Percentiles rank a stretch among this genome's conserved stretches.
Evolutionary conservation across 2,888 invertebrate species (phyloP).

Genomic region (Linyphia triangularis): DNA sequence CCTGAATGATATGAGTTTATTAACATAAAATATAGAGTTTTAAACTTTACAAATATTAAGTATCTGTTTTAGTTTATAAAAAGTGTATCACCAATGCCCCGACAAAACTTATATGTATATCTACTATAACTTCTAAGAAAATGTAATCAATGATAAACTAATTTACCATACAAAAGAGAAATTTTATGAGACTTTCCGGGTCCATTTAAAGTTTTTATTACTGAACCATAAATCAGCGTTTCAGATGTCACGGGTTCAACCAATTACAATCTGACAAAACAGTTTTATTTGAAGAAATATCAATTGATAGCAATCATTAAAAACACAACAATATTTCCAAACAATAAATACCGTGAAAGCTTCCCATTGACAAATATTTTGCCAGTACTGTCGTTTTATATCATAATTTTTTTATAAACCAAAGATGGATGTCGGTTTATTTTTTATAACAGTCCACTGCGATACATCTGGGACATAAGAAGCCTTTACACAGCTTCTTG

Average conservation of each 20-base stretch:
- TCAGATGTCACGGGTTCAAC: background rate
- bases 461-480: background rate
- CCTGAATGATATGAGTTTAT: too few relatives aligned
- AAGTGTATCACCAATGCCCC: too few relatives aligned
- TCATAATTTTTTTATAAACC: background rate
- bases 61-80: too few relatives aligned
- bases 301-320: slow-evolving; percentile 7
- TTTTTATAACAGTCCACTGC: background rate
- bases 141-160: too few relatives aligned
- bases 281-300: background rate
- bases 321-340: background rate
- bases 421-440: background rate
- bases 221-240: too few relatives aligned
- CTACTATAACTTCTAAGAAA: too few relatives aligned
- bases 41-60: too few relatives aligned
- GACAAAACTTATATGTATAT: too few relatives aligned
- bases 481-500: background rate
- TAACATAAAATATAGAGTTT: too few relatives aligned
- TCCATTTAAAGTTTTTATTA: too few relatives aligned
- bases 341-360: background rate
- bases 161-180: too few relatives aligned
- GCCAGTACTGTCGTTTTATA: background rate
- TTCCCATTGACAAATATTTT: background rate
- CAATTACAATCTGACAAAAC: background rate
- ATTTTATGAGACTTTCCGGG: too few relatives aligned